Conservation (phyloP, 2,113 vertebrate species). For the Zosterops lateralis region DNA sequence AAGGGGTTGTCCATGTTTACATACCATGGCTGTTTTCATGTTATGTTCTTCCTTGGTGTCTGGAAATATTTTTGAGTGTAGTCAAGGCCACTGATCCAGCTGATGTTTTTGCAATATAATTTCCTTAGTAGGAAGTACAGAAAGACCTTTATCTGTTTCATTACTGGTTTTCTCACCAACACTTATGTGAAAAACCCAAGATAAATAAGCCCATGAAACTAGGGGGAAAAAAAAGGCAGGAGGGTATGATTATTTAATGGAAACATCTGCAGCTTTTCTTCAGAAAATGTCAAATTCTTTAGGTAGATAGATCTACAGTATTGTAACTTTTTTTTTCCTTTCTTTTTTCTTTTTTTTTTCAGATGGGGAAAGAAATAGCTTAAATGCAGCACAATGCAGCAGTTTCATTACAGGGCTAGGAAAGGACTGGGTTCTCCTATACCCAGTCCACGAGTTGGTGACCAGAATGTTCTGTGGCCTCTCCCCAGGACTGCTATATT, state of each 20-base stretch:
- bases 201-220: background rate
- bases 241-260: background rate
- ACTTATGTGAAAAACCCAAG: background rate
- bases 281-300: background rate
- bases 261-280: background rate
- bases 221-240: background rate
- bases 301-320: background rate
- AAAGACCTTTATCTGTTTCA: background rate
- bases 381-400: background rate
- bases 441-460: accelerated
- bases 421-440: background rate
- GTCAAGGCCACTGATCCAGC: background rate
- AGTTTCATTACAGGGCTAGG: background rate
- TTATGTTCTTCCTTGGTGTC: background rate
- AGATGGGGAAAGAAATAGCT: background rate
- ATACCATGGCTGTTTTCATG: background rate
- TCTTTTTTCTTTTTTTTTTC: background rate
- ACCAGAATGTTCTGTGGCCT: background rate
- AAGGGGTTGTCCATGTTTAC: background rate
- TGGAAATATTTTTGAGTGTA: background rate
- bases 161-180: background rate
- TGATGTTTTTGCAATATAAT: background rate
- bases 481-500: background rate
- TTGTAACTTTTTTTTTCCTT: background rate
- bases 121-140: background rate